Evolutionary conservation across 2,888 invertebrate genomes (phyloP), one percentile per base, ranked within the genome.

Genomic region (Trissolcus japonicus): DNA sequence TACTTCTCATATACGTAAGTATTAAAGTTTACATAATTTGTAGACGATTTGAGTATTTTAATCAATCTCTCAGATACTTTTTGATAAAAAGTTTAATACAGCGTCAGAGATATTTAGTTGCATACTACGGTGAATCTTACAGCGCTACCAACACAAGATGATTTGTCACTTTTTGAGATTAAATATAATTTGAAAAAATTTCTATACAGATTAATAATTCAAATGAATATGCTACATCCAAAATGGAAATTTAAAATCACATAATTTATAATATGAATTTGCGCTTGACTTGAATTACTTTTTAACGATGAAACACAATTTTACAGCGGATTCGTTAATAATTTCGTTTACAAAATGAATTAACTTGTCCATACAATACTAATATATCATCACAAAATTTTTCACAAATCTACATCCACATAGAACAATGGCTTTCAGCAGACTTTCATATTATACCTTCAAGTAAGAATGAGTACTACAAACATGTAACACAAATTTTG

Each of bases 391-490:
- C 74, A 74, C 74, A 74, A 74, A 74, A 61, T 6, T 74, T 43
- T 74, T 73, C 21, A 51, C 73, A 61, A 73, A 73, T 73, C 60
- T 62, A 74, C 67, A 74, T 62, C 67, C 56, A 57, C 62, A 74
- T 66, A 66, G 16, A 74, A 67, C 67, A 74, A 74, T 74, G 74
- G 74, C 74, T 56, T 74, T 74, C 43, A 67, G 74, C 53, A 67
- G 74, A 74, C 62, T 62, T 66, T 41, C 56, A 25, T 67, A 73
- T 60, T 60, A 40, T 43, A 67, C 56, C 74, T 56, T 62, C 50
- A 3, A 61, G 16, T 54, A 56, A 43, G 51, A 17, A 66, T n/a
- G 19, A 43, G 2, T 17, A 13, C 46, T 43, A 57, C 63, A 59
- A 62, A 41, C 43, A 62, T 51, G 21, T 25, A 6, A 25, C 25